Evolutionary conservation across 2,797 vertebrate genomes (phyloP), one percentile per base, ranked within the genome.

Genomic region (Linurgus olivaceus): DNA sequence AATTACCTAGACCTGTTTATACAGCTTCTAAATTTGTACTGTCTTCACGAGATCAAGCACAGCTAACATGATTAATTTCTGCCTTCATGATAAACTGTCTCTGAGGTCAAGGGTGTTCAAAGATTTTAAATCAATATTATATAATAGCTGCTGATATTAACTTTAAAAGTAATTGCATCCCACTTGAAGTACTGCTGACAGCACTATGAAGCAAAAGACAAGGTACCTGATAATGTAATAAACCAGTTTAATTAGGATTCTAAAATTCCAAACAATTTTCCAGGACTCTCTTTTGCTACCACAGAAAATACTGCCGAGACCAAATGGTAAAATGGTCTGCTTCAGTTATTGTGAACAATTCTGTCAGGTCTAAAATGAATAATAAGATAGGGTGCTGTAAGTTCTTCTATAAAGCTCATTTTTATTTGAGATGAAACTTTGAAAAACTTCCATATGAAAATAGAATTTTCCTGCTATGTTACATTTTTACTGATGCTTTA

Each of bases 31-130:
- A 81, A 86, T 88, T 68, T 78, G 24, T 12, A 42, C 54, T 75
- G 73, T 38, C 70, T 93, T 81, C 62, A 75, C 65, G 67, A 74
- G 38, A 75, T 75, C 84, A 91, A 68, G 58, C 1, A 2, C 9
- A 74, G 35, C 45, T 71, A 88, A 90, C 55, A 61, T 15, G 18
- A 90, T 81, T 93, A 61, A 91, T 84, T 95, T 92, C 42, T 88
- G 37, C 24, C 26, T 52, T 71, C 35, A 52, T 68, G 73, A 86
- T 38, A 71, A 86, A 86, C 33, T 74, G 9, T 20, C 37, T 55
- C 45, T 68, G 54, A 84, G 81, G 70, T 91, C 84, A 94, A 68
- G 28, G 42, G 13, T 72, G 58, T 77, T 81, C 70, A 88, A 63
- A 80, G 31, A 88, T 86, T 88, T 93, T 42, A 88, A 71, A 86